These are phyloP conservation scores for Macaca nemestrina DNA, from an alignment of 2,113 vertebrate genomes.

Conservation along the genomic window DNA sequence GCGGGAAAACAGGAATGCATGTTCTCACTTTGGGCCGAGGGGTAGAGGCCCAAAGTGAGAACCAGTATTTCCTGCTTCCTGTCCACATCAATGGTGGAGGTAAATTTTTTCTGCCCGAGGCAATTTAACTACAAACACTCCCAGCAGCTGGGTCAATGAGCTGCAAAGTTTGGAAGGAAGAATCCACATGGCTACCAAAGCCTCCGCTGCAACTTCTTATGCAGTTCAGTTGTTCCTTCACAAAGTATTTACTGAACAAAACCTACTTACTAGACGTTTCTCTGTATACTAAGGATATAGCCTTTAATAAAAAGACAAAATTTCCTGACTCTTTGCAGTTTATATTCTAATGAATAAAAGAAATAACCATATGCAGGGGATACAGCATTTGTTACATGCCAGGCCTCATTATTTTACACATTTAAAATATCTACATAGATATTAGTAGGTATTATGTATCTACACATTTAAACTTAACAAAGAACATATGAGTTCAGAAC, in stretches of 20 bases:
- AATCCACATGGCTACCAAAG: fast-evolving
- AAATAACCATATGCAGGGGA: neutral
- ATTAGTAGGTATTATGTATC: neutral
- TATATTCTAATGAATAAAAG: neutral
- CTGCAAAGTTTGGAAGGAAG: neutral
- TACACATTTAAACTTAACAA: neutral
- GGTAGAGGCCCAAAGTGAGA: no score
- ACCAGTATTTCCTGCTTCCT: no score
- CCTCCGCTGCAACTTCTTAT: neutral
- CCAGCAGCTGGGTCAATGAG: neutral
- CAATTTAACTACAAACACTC: neutral
- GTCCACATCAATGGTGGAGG: no score
- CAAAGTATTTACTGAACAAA: neutral
- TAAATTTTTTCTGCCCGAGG: neutral
- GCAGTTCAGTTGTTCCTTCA: neutral
- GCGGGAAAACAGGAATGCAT: no score
- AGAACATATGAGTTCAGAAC: no score
- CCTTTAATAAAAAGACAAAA: neutral
- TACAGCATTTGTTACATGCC: neutral
- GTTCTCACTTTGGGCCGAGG: no score
- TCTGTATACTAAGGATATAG: neutral
- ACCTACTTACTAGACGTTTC: neutral
- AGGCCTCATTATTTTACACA: neutral
- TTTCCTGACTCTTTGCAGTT: neutral
- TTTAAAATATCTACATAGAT: no score